Conservation (phyloP, 2,113 vertebrate genomes). For the Drymodes brunneopygia region DNA sequence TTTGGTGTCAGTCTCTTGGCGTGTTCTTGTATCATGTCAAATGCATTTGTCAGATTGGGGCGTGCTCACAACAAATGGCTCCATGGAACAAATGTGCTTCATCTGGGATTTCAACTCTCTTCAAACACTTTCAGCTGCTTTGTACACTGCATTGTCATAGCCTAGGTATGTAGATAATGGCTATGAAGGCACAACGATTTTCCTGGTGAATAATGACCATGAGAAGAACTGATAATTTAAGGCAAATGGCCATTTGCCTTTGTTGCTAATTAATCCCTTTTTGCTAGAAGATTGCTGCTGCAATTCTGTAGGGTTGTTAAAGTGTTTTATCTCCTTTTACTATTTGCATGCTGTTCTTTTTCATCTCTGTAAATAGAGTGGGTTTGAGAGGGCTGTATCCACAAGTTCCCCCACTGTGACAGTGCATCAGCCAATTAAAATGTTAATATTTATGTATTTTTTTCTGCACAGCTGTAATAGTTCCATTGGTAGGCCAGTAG, state of each 20-base stretch:
- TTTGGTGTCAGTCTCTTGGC: neutral
- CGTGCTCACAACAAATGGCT: conserved; percentile 15
- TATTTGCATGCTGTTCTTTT: conserved; percentile 28
- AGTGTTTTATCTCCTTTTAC: conserved; percentile 12
- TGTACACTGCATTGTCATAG: neutral
- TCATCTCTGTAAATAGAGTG: conserved; percentile 9
- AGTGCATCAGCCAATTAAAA: conserved; percentile 16
- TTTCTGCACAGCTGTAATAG: neutral
- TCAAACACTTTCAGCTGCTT: conserved; percentile 21
- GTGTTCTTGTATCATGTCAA: conserved; percentile 1
- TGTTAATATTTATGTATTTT: conserved; percentile 2
- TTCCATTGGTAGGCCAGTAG: neutral
- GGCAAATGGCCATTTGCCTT: neutral
- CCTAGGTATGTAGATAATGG: conserved; percentile 27
- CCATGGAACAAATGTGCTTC: conserved; percentile 11
- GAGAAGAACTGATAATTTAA: conserved; percentile 10
- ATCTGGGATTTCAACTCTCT: neutral
- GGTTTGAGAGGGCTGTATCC: neutral
- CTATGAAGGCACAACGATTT: conserved; percentile 2
- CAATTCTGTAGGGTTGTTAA: neutral
- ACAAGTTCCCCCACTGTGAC: neutral
- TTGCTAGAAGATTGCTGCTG: neutral
- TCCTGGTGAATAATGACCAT: neutral
- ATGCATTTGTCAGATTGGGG: conserved; percentile 16
- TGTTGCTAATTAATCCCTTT: conserved; percentile 40